Base-by-base conservation (phyloP, 2,888 invertebrate genomes). In the Caprella mutica region DNA sequence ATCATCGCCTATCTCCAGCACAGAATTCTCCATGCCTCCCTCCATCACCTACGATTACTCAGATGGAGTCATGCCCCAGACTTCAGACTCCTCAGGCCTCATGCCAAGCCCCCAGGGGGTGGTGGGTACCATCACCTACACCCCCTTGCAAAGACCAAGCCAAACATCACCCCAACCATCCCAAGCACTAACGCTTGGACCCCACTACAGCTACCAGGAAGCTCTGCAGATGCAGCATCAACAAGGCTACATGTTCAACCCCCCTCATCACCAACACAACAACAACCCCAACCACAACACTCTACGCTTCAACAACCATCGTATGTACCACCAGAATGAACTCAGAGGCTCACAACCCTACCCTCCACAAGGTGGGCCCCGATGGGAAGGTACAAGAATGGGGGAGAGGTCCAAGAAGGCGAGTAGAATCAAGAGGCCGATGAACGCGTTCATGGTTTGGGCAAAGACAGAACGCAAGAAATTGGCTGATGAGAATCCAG, bases 361-460 rank as follows among this genome's bases (percentile, higher is more conserved):
- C 39, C 61, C 58, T 5, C 62, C 58, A 19, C 56, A 53, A 4
- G 46, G 27, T 19, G 54, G 51, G 21, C 54, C 27, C 29, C 42
- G 58, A 19, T 56, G 56, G 56, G 58, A 56, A n/a, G 56, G 56
- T 12, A 56, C 48, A 1, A 24, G 48, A 8, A 44, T 33, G 19
- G 50, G 51, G 2, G 65, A 65, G 14, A 54, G 59, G 50, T 58
- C 59, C 29, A 53, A 58, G 27, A 90, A 91, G 76, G 92, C 93
- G 72, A 87, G 87, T 67, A 81, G 93, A 70, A 94, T 96, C 71
- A 79, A 94, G 67, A 79, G 96, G 68, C 94, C 94, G 35, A 96
- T 96, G 94, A 96, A 92, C 72, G 94, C 94, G 4, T 96, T 96
- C 74, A 96, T 96, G 94, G 94, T 96, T 62, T 96, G 96, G 96